Percentiles rank a stretch among this genome's conserved stretches.
Evolutionary conservation across 2,113 vertebrate species (phyloP).

Genomic region (Taxidea taxus): DNA sequence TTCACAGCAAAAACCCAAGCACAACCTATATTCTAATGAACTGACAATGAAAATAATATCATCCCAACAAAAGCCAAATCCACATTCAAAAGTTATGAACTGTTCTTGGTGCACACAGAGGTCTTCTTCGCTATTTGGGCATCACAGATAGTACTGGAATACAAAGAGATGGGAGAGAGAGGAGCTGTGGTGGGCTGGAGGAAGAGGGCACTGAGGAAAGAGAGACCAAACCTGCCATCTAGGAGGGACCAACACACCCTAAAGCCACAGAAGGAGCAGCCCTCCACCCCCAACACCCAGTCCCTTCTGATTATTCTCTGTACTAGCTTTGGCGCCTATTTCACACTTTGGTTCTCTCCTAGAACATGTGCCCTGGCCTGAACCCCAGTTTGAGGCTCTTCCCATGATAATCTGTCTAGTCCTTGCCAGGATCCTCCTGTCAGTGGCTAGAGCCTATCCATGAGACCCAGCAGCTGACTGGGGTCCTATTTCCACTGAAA

Average conservation of each 20-base stretch:
- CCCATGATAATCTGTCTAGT: background rate
- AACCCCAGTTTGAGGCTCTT: background rate
- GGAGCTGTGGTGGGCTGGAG: background rate
- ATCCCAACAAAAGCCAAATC: conserved; percentile 30
- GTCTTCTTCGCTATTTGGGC: background rate
- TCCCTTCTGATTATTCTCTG: background rate
- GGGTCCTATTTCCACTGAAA: background rate
- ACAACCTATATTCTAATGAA: conserved; percentile 29
- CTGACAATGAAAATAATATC: conserved; percentile 40
- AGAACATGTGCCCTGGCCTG: background rate
- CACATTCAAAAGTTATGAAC: conserved; percentile 6
- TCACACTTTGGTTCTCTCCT: background rate
- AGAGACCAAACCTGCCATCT: background rate
- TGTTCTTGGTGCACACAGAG: background rate
- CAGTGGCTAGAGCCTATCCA: background rate
- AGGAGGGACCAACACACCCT: background rate
- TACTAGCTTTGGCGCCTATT: background rate
- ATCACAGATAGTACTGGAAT: background rate
- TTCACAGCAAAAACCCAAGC: conserved; percentile 20
- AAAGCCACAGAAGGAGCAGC: background rate
- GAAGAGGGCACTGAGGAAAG: background rate
- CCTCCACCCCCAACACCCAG: background rate
- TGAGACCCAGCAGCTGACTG: background rate
- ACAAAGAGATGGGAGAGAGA: background rate
- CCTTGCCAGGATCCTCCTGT: background rate